Evolutionary conservation across 2,797 vertebrate species (phyloP).

Genomic region (Ispidina lecontei): DNA sequence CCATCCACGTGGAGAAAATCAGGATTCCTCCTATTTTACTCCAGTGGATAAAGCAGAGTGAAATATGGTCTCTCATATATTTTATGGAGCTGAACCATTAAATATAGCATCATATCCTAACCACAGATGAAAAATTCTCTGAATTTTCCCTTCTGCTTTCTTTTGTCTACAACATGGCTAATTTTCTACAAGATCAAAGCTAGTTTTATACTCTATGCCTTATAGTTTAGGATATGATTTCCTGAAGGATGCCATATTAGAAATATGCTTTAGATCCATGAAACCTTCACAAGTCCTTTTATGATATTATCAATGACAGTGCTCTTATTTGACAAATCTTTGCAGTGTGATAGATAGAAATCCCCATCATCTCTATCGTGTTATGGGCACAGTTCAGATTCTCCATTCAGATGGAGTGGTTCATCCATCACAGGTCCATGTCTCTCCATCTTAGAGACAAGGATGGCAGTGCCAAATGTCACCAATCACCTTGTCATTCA

Average conservation of each 20-base stretch:
- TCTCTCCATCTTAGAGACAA: too few species aligned
- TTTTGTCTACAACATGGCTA: conserved; percentile 23
- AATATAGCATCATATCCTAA: conserved; percentile 13
- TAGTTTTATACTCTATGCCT: conserved; percentile 13
- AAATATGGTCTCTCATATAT: conserved; percentile 24
- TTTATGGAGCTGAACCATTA: conserved; percentile 32
- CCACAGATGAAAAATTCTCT: conserved; percentile 9
- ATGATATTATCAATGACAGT: conserved; percentile 2
- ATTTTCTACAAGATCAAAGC: conserved; percentile 51
- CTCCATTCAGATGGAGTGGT: too few species aligned
- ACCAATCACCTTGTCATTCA: too few species aligned
- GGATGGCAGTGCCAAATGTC: too few species aligned
- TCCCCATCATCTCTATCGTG: not conserved
- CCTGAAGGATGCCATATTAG: conserved; percentile 27
- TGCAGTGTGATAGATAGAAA: conserved; percentile 10
- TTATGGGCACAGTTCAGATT: not conserved
- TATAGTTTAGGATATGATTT: not conserved
- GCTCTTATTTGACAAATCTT: conserved; percentile 7
- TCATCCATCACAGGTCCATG: too few species aligned
- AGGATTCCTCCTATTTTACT: conserved; percentile 18
- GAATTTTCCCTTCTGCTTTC: conserved; percentile 31
- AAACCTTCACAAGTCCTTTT: conserved; percentile 28
- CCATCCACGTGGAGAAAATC: not conserved
- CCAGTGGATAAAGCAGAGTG: not conserved
- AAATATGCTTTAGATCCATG: conserved; percentile 20